A percentile compares a stretch with the other conserved stretches of the same genome.
Conservation (phyloP, 30 jellyfish, hydroid and myxozoan species). For the Pseudorhiza aurosa region DNA sequence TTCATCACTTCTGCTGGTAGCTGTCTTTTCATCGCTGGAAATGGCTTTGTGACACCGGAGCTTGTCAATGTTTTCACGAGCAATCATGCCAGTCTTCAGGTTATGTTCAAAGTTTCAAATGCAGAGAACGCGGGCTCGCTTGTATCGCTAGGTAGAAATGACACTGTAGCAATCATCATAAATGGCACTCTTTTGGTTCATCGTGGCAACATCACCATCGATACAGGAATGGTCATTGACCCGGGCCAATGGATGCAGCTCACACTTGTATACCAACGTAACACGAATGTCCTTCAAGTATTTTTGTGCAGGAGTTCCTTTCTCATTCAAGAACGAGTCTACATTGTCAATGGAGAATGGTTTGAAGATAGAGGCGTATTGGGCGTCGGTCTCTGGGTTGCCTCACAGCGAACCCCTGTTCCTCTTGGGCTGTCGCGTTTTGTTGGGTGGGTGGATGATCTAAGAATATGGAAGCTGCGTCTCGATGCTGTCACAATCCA, state of each 20-base stretch:
- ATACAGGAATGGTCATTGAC: constrained; percentile 35
- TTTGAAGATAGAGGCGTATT: constrained; percentile 34
- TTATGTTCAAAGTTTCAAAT: constrained; percentile 50
- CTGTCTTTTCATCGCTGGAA: constrained; percentile 32
- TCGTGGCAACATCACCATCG: constrained; percentile 15
- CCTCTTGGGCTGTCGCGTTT: constrained; percentile 20
- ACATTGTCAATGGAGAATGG: constrained; percentile 28
- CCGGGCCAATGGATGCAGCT: constrained; percentile 47
- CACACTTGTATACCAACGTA: constrained; percentile 40
- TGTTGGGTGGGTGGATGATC: constrained; percentile 66
- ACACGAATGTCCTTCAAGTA: constrained; percentile 8
- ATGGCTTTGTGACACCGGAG: constrained; percentile 45
- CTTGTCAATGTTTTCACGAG: constrained; percentile 32
- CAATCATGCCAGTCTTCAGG: constrained; percentile 24
- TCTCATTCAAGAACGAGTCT: constrained; percentile 17
- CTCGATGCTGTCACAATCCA: constrained; percentile 67
- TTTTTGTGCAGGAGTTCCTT: constrained; percentile 10
- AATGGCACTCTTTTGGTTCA: constrained; percentile 36
- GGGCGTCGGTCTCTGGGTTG: constrained; percentile 69
- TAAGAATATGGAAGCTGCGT: constrained; percentile 47
- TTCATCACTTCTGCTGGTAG: constrained; percentile 47
- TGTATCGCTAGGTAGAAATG: constrained; percentile 46
- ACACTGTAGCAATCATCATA: constrained; percentile 36
- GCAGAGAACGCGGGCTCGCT: constrained; percentile 32
- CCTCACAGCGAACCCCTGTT: constrained; percentile 5